A percentile compares a stretch with the other conserved stretches of the same genome.
phyloP scores from a whole-genome alignment of 92 coral and sea anemone genomes.

The Palythoa grandis region DNA sequence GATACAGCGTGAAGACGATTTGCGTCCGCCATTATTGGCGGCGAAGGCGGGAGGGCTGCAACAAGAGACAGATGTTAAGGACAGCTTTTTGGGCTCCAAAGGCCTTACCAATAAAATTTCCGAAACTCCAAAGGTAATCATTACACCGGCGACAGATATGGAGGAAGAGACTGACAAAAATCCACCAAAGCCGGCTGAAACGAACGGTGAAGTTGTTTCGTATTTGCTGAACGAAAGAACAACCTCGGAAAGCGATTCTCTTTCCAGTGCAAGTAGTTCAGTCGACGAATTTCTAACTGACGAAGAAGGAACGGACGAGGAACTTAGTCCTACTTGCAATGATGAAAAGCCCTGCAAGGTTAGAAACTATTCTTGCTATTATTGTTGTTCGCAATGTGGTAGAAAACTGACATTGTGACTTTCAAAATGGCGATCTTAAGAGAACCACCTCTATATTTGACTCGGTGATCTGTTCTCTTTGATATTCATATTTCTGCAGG shows the following conservation, averaged over 20 bases:
- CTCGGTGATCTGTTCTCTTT: not conserved
- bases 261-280: conserved; percentile 74
- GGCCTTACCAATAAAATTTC: conserved; percentile 22
- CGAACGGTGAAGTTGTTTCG: conserved; percentile 73
- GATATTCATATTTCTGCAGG: not conserved
- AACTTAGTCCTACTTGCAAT: conserved; percentile 51
- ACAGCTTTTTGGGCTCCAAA: not conserved
- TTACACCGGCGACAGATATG: conserved; percentile 78
- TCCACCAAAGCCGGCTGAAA: conserved; percentile 23
- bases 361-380: conserved; percentile 19
- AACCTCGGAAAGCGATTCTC: conserved; percentile 68
- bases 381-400: not conserved
- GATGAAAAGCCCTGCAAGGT: conserved; percentile 83
- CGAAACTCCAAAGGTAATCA: conserved; percentile 69
- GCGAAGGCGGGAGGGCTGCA: conserved; percentile 27
- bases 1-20: conserved; percentile 20
- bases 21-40: conserved; percentile 46
- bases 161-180: conserved; percentile 40
- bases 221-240: conserved; percentile 57
- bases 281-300: conserved; percentile 80
- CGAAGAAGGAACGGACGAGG: conserved; percentile 85
- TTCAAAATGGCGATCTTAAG: conserved; percentile 16
- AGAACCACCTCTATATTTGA: not conserved
- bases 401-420: too few relatives aligned
- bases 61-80: conserved; percentile 10